A percentile compares a stretch with the other conserved stretches of the same genome.
Evolutionary conservation across 2,888 invertebrate species (phyloP).

Genomic region (Aspidiotus rigidus): DNA sequence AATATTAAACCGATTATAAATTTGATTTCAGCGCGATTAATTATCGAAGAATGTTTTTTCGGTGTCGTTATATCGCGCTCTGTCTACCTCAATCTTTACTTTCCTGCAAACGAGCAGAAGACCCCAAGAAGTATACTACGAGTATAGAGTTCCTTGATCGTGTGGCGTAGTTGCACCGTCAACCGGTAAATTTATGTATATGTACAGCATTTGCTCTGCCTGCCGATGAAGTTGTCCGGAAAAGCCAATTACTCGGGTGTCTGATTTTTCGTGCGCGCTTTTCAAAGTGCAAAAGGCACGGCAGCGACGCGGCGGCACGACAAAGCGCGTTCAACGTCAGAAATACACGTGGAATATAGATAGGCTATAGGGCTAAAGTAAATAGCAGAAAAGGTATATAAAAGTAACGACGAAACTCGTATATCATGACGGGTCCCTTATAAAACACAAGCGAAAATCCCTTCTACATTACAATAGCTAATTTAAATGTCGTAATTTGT

Average conservation of each 20-base stretch:
- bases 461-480: constrained; percentile 16
- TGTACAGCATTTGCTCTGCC: constrained; percentile 3
- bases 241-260: constrained; percentile 32
- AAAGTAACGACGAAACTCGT: constrained; percentile 25
- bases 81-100: neutral
- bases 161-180: constrained; percentile 11
- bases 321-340: neutral
- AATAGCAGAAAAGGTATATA: constrained; percentile 25
- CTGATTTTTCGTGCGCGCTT: constrained; percentile 31
- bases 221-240: constrained; percentile 30
- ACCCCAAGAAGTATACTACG: neutral
- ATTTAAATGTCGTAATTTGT: constrained; percentile 30
- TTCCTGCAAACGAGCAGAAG: neutral
- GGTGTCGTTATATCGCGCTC: neutral
- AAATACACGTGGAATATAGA: constrained; percentile 21
- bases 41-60: constrained; percentile 22
- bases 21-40: constrained; percentile 21
- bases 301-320: neutral
- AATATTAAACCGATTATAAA: constrained; percentile 23
- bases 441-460: constrained; percentile 8
- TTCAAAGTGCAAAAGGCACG: constrained; percentile 9
- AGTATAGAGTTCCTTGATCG: neutral
- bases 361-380: constrained; percentile 23
- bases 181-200: constrained; percentile 31
- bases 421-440: constrained; percentile 28